These are phyloP conservation scores for Gallinago jamesoni DNA, from an alignment of 2,113 vertebrate species.

Conservation along the genomic window DNA sequence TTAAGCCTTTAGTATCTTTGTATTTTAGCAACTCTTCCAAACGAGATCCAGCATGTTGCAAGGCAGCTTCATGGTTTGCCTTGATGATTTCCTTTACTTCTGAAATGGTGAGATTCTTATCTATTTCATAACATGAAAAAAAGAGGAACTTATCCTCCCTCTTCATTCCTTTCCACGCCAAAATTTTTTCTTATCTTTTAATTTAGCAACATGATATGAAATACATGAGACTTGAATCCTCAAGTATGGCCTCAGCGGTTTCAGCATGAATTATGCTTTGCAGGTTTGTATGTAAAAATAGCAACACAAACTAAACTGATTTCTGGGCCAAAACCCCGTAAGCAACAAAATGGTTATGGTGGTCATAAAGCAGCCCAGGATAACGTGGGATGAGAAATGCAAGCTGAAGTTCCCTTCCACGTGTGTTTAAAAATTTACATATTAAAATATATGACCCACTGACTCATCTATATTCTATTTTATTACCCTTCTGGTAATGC, in stretches of 20 bases:
- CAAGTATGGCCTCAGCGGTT: neutral
- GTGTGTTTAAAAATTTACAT: neutral
- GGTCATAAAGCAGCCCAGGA: neutral
- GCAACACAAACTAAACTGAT: neutral
- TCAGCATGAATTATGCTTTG: neutral
- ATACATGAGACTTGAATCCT: neutral
- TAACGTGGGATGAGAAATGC: neutral
- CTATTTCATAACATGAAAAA: conserved; percentile 15
- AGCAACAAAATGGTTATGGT: neutral
- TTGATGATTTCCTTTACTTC: neutral
- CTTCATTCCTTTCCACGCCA: neutral
- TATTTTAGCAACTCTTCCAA: conserved; percentile 32
- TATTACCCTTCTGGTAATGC: neutral
- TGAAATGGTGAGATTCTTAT: conserved; percentile 5
- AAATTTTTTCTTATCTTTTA: neutral
- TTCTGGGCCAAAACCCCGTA: neutral
- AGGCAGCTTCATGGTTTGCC: conserved; percentile 17
- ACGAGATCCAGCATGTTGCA: conserved; percentile 12
- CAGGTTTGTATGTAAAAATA: neutral
- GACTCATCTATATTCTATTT: neutral
- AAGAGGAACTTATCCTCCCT: neutral
- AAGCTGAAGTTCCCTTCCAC: neutral
- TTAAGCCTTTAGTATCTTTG: neutral
- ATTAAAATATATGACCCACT: neutral
- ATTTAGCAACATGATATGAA: neutral